A percentile compares a stretch with the other conserved stretches of the same genome.
Evolutionary conservation across 1,140 invertebrate genomes (phyloP).

Genomic region (Plodia interpunctella): DNA sequence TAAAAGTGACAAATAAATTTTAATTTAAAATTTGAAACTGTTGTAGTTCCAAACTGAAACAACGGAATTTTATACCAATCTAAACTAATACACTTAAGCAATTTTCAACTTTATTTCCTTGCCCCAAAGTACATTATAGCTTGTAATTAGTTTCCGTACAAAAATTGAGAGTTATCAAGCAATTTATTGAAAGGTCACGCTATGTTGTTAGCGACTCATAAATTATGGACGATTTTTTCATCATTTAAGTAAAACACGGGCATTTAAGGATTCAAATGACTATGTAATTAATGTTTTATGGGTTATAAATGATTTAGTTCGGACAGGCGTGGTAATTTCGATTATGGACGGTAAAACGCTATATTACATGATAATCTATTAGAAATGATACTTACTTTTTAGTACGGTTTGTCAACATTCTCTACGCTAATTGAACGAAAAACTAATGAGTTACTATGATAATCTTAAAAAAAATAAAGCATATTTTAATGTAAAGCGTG

Average conservation of each 20-base stretch:
- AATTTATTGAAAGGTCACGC: slow-evolving; percentile 1
- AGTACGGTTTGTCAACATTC: too few species aligned
- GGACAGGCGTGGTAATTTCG: too few species aligned
- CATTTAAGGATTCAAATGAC: background rate
- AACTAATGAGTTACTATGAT: too few species aligned
- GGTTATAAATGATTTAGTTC: background rate
- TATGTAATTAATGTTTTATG: background rate
- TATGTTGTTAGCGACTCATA: slow-evolving; percentile 4
- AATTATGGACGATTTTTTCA: slow-evolving; percentile 6
- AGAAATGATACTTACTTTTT: too few species aligned
- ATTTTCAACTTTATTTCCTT: background rate
- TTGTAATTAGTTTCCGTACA: background rate
- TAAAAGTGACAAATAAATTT: background rate
- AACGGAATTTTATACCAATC: background rate
- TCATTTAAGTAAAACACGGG: background rate
- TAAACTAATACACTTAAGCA: background rate
- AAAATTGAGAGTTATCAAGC: background rate
- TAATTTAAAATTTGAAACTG: background rate
- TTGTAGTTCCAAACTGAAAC: background rate
- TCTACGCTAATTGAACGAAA: too few species aligned
- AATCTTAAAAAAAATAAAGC: too few species aligned
- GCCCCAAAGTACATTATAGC: background rate
- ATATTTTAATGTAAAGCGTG: too few species aligned
- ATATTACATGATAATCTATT: too few species aligned
- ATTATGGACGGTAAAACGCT: too few species aligned